A percentile compares a stretch with the other conserved stretches of the same genome.
Evolutionary conservation across 2,113 vertebrate species (phyloP).

Genomic region (Sciurus niger): DNA sequence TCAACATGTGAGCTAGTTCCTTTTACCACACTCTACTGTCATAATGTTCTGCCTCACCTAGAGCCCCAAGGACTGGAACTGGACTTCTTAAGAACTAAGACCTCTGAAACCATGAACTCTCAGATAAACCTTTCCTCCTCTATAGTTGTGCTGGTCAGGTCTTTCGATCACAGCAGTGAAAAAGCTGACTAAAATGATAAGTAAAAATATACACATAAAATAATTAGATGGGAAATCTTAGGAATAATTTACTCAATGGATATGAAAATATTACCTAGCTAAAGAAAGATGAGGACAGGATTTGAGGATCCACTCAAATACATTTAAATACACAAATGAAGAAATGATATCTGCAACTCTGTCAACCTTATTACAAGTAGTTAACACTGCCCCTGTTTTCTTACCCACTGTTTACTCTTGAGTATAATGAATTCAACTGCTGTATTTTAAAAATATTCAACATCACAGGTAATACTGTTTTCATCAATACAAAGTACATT

Average conservation of each 20-base stretch:
- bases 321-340: not conserved
- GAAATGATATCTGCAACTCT: not conserved
- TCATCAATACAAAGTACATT: not conserved
- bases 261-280: not conserved
- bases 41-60: no score
- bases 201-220: not conserved
- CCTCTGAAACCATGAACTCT: no score
- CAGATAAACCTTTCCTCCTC: no score
- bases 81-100: no score
- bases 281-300: not conserved
- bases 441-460: not conserved
- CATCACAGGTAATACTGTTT: not conserved
- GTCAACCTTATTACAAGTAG: not conserved
- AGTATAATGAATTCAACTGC: not conserved
- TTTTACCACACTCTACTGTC: no score
- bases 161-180: no score
- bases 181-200: no score
- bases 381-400: not conserved
- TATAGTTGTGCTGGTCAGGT: no score
- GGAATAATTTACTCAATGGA: not conserved
- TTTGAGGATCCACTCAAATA: not conserved
- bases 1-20: no score
- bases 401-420: not conserved
- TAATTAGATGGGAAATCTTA: not conserved
- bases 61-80: no score